Conservation (phyloP, 2,797 vertebrate genomes). For the Pseudochirops cupreus region DNA sequence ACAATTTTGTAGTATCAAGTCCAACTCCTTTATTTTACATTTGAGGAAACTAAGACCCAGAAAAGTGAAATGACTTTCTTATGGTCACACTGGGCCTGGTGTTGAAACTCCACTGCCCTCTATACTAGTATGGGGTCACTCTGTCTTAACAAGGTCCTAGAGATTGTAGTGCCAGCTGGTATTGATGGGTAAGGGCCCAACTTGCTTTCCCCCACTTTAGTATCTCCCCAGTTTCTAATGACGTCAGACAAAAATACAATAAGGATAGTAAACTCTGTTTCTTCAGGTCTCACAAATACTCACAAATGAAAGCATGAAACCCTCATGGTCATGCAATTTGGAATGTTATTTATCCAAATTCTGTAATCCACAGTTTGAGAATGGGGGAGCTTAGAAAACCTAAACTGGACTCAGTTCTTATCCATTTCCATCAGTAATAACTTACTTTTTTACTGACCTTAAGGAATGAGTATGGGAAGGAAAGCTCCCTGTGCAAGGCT, state of each 20-base stretch:
- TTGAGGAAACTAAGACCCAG: not conserved
- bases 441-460: constrained; percentile 40
- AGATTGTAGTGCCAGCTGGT: not conserved
- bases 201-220: constrained; percentile 6
- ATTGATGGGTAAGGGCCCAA: not conserved
- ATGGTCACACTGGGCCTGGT: not conserved
- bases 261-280: not conserved
- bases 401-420: not conserved
- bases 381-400: constrained; percentile 13
- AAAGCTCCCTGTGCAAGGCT: not conserved
- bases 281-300: not conserved
- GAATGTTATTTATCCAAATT: not conserved
- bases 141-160: not conserved
- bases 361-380: not conserved
- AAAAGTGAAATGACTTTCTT: not conserved
- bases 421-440: not conserved
- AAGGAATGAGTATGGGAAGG: not conserved
- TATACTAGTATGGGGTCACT: not conserved
- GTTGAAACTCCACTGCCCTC: not conserved
- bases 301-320: constrained; percentile 6
- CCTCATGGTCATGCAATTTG: constrained; percentile 11
- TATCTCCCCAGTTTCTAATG: not conserved
- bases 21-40: not conserved
- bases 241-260: not conserved
- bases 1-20: not conserved